These are phyloP conservation scores for Meloidogyne hapla DNA, from an alignment of 1,140 invertebrate genomes.

Conservation along the genomic window DNA sequence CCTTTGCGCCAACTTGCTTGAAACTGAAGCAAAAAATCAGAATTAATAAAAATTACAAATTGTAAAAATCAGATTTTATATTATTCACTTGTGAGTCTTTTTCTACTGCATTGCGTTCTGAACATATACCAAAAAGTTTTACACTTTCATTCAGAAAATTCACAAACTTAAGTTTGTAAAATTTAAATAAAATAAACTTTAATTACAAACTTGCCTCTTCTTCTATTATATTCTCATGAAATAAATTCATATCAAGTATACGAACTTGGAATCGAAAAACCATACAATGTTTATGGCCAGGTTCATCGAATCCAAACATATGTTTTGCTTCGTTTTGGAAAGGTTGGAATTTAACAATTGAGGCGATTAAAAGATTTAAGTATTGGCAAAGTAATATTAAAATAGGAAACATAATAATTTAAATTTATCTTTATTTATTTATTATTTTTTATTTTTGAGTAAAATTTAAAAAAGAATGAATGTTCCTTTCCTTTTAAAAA, in stretches of 20 bases:
- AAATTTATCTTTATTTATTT: background rate
- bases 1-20: slow-evolving; percentile 27
- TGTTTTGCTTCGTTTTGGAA: slow-evolving; percentile 27
- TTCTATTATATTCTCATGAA: background rate
- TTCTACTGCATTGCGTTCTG: slow-evolving; percentile 24
- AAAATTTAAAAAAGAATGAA: background rate
- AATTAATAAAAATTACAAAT: background rate
- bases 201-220: background rate
- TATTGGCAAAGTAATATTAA: slow-evolving; percentile 2
- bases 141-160: slow-evolving; percentile 22
- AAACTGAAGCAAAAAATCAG: background rate
- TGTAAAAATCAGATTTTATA: background rate
- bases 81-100: slow-evolving; percentile 24
- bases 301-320: slow-evolving; percentile 27
- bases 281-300: slow-evolving; percentile 15
- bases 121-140: slow-evolving; percentile 27
- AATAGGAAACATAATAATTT: background rate
- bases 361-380: slow-evolving; percentile 9
- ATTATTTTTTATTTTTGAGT: background rate
- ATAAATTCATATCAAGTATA: slow-evolving; percentile 17
- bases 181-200: slow-evolving; percentile 7
- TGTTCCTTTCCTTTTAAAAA: background rate
- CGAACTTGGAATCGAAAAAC: slow-evolving; percentile 18
- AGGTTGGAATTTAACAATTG: slow-evolving; percentile 29
- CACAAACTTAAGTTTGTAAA: slow-evolving; percentile 17